Evolutionary conservation across 2,797 vertebrate genomes (phyloP), one percentile per base, ranked within the genome.

Genomic region (Pelobates cultripes): DNA sequence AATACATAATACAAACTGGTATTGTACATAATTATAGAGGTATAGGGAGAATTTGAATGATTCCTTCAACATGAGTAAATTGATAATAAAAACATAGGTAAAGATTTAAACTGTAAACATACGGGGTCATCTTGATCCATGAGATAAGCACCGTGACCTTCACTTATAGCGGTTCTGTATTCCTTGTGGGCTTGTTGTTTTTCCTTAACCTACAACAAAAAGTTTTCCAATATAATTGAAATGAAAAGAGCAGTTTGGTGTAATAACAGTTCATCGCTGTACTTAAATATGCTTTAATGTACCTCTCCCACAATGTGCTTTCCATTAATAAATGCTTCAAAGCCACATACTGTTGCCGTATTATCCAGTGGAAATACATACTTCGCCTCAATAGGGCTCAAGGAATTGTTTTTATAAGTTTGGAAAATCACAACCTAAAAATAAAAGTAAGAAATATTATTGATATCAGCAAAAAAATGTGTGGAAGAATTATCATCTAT

Each of bases 241-340:
- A 57, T 12, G 13, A 57, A 57, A 12, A 12, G 1, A 57, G 10
- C 2, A 51, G 47, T 51, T 51, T 10, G 5, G 47, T 51, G 47
- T 10, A 5, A 51, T 51, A 51, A 5, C 5, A 51, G 10, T 51
- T 6, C 2, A 51, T 51, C 5, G 47, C 5, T 51, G 47, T 51
- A 51, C 5, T 51, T 5, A 4, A 51, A 51, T 51, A 51, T 28
- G 28, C 28, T 28, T 28, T 28, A 28, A 13, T 78, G 87, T 90
- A 97, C 96, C 95, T 97, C 87, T 88, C 95, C 97, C 44, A 94
- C 90, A 47, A 97, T 88, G 71, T 96, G 96, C 75, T 96, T 97
- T 73, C 94, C 96, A 13, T 96, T 96, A 88, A 97, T 95, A 86
- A 97, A 98, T 0, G 96, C 97, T 89, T 98, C 95, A 84, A 97